phyloP scores from a whole-genome alignment of 1,140 invertebrate genomes.

The Harlomillsia oculata region DNA sequence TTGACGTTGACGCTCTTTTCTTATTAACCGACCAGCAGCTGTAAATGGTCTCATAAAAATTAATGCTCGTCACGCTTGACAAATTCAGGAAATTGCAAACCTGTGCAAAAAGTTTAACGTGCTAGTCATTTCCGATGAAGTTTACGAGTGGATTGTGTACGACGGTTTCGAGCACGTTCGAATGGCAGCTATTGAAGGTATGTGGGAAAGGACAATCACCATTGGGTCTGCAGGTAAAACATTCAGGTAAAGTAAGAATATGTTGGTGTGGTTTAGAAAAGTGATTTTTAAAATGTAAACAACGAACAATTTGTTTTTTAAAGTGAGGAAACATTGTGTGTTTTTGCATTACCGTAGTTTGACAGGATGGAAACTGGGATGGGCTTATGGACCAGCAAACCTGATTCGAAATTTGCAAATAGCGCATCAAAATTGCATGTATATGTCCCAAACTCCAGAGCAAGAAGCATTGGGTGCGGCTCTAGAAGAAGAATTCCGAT shows the following conservation, averaged over 20 bases:
- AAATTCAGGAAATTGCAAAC: slow-evolving; percentile 63
- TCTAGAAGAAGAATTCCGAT: slow-evolving; percentile 74
- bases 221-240: slow-evolving; percentile 94
- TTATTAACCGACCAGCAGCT: background rate
- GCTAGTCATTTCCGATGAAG: slow-evolving; percentile 89
- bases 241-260: slow-evolving; percentile 41
- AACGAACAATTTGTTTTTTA: background rate
- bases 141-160: slow-evolving; percentile 96
- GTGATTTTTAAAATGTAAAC: background rate
- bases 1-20: no score
- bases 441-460: slow-evolving; percentile 75
- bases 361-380: slow-evolving; percentile 96
- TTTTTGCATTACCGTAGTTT: slow-evolving; percentile 51
- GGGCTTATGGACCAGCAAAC: slow-evolving; percentile 78
- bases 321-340: background rate
- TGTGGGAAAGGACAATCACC: slow-evolving; percentile 96
- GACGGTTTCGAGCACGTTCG: slow-evolving; percentile 73
- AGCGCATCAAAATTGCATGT: slow-evolving; percentile 89
- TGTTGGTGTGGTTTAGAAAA: background rate
- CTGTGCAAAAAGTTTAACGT: slow-evolving; percentile 88
- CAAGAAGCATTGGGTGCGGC: slow-evolving; percentile 84
- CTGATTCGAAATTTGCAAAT: slow-evolving; percentile 73
- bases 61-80: no score
- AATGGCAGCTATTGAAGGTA: slow-evolving; percentile 64
- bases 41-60: background rate